phyloP scores from a whole-genome alignment of 2,888 invertebrate species.

The Panopea generosa region DNA sequence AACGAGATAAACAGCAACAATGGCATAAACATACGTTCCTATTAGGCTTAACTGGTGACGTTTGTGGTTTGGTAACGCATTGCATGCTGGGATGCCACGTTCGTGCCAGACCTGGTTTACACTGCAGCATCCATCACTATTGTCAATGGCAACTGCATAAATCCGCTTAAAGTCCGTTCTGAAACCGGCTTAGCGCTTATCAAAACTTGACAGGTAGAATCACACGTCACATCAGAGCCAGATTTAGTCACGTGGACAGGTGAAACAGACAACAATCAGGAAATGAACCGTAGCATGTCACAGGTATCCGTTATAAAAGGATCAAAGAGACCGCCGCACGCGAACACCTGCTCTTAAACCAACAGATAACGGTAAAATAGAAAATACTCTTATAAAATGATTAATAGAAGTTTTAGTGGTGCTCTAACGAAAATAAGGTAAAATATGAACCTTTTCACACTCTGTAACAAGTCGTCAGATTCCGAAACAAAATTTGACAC shows the following conservation, averaged over 20 bases:
- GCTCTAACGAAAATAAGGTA: too few relatives aligned
- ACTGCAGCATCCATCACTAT: slow-evolving; percentile 27
- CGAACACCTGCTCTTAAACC: slow-evolving; percentile 46
- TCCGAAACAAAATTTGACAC: too few relatives aligned
- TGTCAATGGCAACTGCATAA: slow-evolving; percentile 35
- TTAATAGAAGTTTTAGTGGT: slow-evolving; percentile 30
- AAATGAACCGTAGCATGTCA: slow-evolving; percentile 48
- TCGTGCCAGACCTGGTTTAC: background rate
- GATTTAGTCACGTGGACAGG: slow-evolving; percentile 33
- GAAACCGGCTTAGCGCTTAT: slow-evolving; percentile 19
- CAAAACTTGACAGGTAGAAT: slow-evolving; percentile 21
- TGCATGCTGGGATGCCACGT: too few relatives aligned
- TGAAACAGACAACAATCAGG: slow-evolving; percentile 21
- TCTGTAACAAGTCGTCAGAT: too few relatives aligned
- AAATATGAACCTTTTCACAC: too few relatives aligned
- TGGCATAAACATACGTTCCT: too few relatives aligned
- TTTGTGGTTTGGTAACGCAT: too few relatives aligned
- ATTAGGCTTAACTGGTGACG: too few relatives aligned
- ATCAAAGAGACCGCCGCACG: slow-evolving; percentile 51
- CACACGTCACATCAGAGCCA: background rate
- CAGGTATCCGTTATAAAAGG: slow-evolving; percentile 23
- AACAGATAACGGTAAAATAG: slow-evolving; percentile 47
- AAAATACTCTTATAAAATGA: background rate
- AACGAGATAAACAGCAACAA: too few relatives aligned
- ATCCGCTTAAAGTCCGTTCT: slow-evolving; percentile 29